Percentiles rank a stretch among this genome's conserved stretches.
phyloP scores from a whole-genome alignment of 2,797 vertebrate genomes.

The Jordanella pulchra region DNA sequence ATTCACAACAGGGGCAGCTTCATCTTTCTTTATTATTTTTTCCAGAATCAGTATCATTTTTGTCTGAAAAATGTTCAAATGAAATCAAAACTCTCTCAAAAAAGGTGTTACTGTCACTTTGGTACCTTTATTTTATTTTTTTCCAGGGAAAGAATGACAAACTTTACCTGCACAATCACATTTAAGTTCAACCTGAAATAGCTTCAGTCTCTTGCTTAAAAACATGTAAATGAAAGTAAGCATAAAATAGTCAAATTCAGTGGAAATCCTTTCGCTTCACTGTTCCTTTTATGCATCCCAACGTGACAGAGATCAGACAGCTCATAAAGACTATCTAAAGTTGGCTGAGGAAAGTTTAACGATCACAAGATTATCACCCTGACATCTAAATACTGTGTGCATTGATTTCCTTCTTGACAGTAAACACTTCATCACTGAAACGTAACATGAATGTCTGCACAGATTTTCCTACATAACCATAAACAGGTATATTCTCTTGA shows the following conservation, averaged over 20 bases:
- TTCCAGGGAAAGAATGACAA: no score
- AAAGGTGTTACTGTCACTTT: no score
- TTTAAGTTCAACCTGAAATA: background rate
- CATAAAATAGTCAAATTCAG: conserved; percentile 10
- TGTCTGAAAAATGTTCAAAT: background rate
- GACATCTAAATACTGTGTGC: conserved; percentile 21
- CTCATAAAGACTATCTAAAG: conserved; percentile 22
- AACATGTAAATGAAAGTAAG: conserved; percentile 16
- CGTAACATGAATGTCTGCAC: background rate
- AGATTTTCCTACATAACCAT: background rate
- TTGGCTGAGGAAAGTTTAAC: conserved; percentile 9
- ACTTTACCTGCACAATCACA: no score
- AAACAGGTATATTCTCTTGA: conserved; percentile 16
- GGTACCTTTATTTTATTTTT: no score
- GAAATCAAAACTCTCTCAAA: background rate
- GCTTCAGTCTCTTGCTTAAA: conserved; percentile 18
- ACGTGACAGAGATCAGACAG: conserved; percentile 18
- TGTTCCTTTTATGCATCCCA: conserved; percentile 21
- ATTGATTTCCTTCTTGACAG: background rate
- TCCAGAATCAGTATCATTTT: background rate
- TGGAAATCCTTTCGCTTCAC: conserved; percentile 10
- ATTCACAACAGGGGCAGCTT: background rate
- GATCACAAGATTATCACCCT: conserved; percentile 19
- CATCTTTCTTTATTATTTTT: background rate
- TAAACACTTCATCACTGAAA: conserved; percentile 1